Conservation (phyloP, 2,797 vertebrate species). For the Vespertilio murinus region DNA sequence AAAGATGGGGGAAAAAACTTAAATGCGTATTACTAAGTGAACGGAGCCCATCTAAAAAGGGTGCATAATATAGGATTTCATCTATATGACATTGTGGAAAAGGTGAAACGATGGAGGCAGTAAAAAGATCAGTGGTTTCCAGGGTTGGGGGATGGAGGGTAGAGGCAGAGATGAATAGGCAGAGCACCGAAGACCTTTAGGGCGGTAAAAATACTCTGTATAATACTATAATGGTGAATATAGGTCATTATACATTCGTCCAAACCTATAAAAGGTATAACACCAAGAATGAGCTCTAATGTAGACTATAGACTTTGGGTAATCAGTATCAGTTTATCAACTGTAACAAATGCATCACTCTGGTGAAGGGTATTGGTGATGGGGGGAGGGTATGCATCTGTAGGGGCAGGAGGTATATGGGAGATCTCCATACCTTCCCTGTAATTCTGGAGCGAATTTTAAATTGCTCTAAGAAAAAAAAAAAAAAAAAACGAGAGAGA, state of each 20-base stretch:
- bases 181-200: neutral
- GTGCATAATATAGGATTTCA: neutral
- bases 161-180: neutral
- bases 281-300: neutral
- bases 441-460: neutral
- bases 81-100: neutral
- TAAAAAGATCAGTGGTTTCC: neutral
- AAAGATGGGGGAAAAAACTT: neutral
- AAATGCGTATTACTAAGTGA: neutral
- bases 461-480: neutral
- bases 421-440: neutral
- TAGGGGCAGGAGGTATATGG: neutral
- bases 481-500: too few relatives aligned
- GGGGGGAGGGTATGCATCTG: too few relatives aligned
- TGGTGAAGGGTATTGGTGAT: neutral
- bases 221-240: neutral
- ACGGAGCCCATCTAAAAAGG: neutral
- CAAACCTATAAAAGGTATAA: neutral
- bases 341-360: neutral
- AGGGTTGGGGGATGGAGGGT: neutral
- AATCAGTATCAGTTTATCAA: neutral
- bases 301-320: neutral
- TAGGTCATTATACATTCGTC: neutral
- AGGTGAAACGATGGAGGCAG: neutral
- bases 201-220: neutral